phyloP scores from a whole-genome alignment of 37 sponge, comb jelly and placozoan genomes.

The Ephydatia muelleri region DNA sequence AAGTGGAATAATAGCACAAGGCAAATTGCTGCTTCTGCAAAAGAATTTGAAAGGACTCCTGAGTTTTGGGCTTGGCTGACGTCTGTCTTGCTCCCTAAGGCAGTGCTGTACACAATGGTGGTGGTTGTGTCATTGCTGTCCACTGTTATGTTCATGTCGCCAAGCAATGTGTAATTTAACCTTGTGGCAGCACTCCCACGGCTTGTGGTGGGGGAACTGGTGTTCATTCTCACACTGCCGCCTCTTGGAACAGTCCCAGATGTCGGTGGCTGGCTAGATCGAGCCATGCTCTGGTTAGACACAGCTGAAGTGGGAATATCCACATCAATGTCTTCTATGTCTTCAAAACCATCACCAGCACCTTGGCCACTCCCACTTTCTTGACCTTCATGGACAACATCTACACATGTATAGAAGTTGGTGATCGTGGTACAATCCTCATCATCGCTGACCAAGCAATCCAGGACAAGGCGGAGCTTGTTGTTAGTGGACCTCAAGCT shows the following conservation, averaged over 20 bases:
- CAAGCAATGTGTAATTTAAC: not conserved
- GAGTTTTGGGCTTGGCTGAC: not conserved
- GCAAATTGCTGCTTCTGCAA: not conserved
- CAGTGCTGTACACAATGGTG: not conserved
- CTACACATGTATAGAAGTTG: not conserved
- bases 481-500: not conserved
- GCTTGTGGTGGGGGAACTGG: not conserved
- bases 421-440: constrained; percentile 29
- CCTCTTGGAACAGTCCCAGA: not conserved
- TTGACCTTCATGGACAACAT: not conserved
- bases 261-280: not conserved
- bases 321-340: constrained; percentile 6
- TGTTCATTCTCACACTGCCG: not conserved
- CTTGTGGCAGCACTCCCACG: not conserved
- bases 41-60: not conserved
- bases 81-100: not conserved
- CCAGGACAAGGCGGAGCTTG: not conserved
- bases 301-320: not conserved
- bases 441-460: constrained; percentile 45
- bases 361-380: constrained; percentile 25
- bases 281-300: not conserved
- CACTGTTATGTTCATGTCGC: not conserved
- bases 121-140: not conserved
- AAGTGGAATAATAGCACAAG: not conserved
- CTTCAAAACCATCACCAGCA: constrained; percentile 3